Evolutionary conservation across 2,113 vertebrate genomes (phyloP), one percentile per base, ranked within the genome.

Genomic region (Butorides virescens): DNA sequence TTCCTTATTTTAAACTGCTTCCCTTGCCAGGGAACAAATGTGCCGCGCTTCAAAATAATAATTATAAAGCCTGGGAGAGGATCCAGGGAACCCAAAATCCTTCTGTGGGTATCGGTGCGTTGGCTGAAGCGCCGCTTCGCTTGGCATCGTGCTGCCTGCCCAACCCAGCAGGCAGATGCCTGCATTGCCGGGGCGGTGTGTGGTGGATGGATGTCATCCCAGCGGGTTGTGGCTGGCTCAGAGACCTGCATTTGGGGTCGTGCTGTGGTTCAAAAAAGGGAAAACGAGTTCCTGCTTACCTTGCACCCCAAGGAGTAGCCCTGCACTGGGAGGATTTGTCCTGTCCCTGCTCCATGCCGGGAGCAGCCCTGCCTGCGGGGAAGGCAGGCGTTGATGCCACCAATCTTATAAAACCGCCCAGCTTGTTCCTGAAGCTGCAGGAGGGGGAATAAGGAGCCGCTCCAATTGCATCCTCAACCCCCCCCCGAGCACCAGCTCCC

Each of bases 21-120:
- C 68, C 63, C 42, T 62, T 97, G 96, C 96, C 96, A 93, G 88
- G 78, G 86, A 97, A 94, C 97, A 88, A 95, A 95, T 78, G 90
- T 92, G 87, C 71, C 53, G 37, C 14, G 0, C 74, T 96, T 87
- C 92, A 39, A 66, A 92, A 85, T 82, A 85, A 76, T 88, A 18
- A 68, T 93, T 81, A 76, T 26, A 26, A 76, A 90, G 37, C 39
- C 74, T 75, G 80, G 96, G 86, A 92, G 71, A 72, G 37, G 70
- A 87, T 91, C 77, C 95, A 93, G 84, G 80, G 74, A 87, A 21
- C 72, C 88, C 78, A 23, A 23, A 86, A 80, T 6, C 77, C 74
- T 66, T 26, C 85, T 50, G 91, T 44, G 83, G 67, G 73, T 52
- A 32, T 25, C 12, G 2, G 56, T 50, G 58, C 15, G 11, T 65